Base-by-base conservation (phyloP, 2,113 vertebrate genomes). In the Heterochromis multidens region DNA sequence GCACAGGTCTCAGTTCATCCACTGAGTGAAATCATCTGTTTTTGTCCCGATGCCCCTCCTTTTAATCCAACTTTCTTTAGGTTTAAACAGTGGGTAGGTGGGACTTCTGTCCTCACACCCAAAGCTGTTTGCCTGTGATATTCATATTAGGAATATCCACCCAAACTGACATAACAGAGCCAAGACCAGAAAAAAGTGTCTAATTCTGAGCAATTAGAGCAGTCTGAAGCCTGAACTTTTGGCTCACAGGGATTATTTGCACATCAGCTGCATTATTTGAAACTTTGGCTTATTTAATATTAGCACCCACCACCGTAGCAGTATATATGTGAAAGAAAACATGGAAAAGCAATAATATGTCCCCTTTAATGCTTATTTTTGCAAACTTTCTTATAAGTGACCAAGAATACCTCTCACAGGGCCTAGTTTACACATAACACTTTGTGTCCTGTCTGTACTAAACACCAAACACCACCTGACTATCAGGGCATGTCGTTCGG, bases 201-300 rank as follows among this genome's bases (percentile, higher is more conserved):
- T 67, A n/a, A 67, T 43, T 67, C 63, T 2, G 35, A 27, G 37
- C 40, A 46, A 17, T 46, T 46, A 19, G n/a, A 70, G 63, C 63
- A 0, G 37, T 46, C 0, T 70, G 43, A 29, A 8, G 29, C 10
- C 27, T 54, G 65, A 49, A 46, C 46, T 1, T 74, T 52, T 31
- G 67, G 1, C 6, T 52, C 17, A 74, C 17, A 52, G 10, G 29
- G 27, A 72, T 19, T 31, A 74, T 19, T 74, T 52, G 67, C 25
- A 52, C 27, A 0, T 14, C 27, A 54, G 4, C 46, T n/a, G 4
- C 70, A 52, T 74, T 54, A 54, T 12, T 70, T 74, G 2, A 54
- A n/a, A 54, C 43, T 54, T 14, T 74, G 46, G 27, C 6, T 12
- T 54, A n/a, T 33, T 4, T 2, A 74, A 52, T 74, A 52, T 0